Evolutionary conservation across 2,888 invertebrate species (phyloP).

Genomic region (Brenthis ino): DNA sequence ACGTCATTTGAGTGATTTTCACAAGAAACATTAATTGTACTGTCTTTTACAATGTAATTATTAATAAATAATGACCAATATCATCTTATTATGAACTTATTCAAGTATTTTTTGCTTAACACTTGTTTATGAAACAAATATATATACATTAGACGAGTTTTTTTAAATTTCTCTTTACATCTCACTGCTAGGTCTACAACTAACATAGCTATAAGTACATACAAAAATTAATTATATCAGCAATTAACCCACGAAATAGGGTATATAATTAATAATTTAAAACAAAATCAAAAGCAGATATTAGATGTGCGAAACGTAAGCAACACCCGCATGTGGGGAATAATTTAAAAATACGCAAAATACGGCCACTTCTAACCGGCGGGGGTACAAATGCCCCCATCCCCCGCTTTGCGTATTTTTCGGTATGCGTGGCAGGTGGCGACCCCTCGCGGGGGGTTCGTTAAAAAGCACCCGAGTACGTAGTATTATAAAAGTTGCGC

Average conservation of each 20-base stretch:
- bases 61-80: too few species aligned
- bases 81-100: too few species aligned
- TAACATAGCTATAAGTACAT: too few species aligned
- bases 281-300: conserved; percentile 31
- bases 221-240: not conserved
- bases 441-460: conserved; percentile 69
- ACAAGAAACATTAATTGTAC: too few species aligned
- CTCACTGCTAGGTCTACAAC: too few species aligned
- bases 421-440: conserved; percentile 81
- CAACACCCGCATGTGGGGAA: conserved; percentile 74
- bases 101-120: too few species aligned
- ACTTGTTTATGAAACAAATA: too few species aligned
- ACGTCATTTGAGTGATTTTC: too few species aligned
- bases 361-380: conserved; percentile 79
- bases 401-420: conserved; percentile 78
- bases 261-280: not conserved
- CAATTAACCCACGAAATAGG: not conserved
- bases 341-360: conserved; percentile 83
- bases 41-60: too few species aligned
- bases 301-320: conserved; percentile 56
- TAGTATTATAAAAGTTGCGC: conserved; percentile 83
- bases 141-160: too few species aligned
- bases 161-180: too few species aligned
- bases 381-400: conserved; percentile 55
- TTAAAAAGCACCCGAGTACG: conserved; percentile 81